Evolutionary conservation across 2,888 invertebrate genomes (phyloP), one percentile per base, ranked within the genome.

Genomic region (Brachylomia viminalis): DNA sequence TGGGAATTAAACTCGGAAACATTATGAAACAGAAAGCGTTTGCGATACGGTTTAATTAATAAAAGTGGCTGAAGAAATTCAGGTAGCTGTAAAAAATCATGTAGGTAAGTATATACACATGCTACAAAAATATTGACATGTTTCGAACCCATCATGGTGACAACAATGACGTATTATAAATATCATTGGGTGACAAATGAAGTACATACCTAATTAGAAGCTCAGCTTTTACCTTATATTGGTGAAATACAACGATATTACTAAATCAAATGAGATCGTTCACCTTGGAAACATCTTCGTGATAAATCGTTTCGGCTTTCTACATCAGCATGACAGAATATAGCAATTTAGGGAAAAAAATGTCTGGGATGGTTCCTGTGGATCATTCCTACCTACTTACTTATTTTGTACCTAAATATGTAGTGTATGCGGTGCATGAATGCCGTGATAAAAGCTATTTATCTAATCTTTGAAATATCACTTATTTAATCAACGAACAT

Each of bases 161-260:
- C 84, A 79, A 84, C n/a, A n/a, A 75, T 68, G 56, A 80, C 70
- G 85, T 47, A n/a, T n/a, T n/a, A n/a, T n/a, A n/a, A n/a, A n/a
- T n/a, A n/a, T n/a, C n/a, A n/a, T n/a, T n/a, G n/a, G n/a, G n/a
- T n/a, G n/a, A n/a, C n/a, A n/a, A n/a, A n/a, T n/a, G n/a, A n/a
- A n/a, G n/a, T n/a, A n/a, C n/a, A n/a, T n/a, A n/a, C n/a, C n/a
- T n/a, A n/a, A n/a, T n/a, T n/a, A 49, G 38, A 74, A 62, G 56
- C 56, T 66, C 52, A 52, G 61, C 67, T 59, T 81, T 75, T 82
- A 66, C 62, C 66, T 62, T 17, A 64, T 69, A 45, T 65, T 65
- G 45, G 42, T 38, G 58, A 58, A 67, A 75, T 81, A 68, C 54
- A 75, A 65, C 70, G 85, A 82, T 68, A 59, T 85, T 73, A 70